Base-by-base conservation (phyloP, 2,888 invertebrate genomes). In the Nomada ruficornis region DNA sequence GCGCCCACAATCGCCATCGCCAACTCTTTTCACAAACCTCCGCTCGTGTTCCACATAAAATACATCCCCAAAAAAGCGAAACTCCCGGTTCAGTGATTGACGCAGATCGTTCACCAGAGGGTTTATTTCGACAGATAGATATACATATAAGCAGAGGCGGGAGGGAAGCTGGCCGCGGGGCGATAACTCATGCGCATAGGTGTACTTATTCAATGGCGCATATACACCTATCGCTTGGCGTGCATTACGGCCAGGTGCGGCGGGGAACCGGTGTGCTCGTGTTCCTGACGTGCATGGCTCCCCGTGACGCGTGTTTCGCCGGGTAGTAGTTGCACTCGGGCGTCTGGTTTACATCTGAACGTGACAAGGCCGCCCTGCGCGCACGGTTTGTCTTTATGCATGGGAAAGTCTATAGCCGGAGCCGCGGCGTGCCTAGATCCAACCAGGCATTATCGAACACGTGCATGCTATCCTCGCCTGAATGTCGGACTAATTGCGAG, bases 311-410 rank as follows among this genome's bases (percentile, higher is more conserved):
- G 87, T 89, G 87, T 89, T 86, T 81, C 87, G 80, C 76, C 84
- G 89, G 87, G 78, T 82, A 73, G 73, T 87, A 86, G 78, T 80
- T 77, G 87, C 87, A 84, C 80, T 83, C 89, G 84, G 83, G 88
- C 81, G 89, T 87, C 88, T 91, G 90, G 87, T 89, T 90, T 88
- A 86, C 89, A 88, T 90, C 91, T 91, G 91, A 90, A 90, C 90
- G 89, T 91, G 91, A 91, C 91, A 91, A 89, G 90, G 91, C 90
- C 89, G 86, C 89, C 84, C 88, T 84, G 85, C 82, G 88, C 89
- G 85, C 89, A 82, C 86, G 88, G 90, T 90, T 91, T 88, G 90
- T 90, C 91, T 90, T 91, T 89, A 91, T 90, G 91, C 91, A 90
- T 90, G 91, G 89, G 89, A 91, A 91, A 91, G 88, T 91, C 89